These are phyloP conservation scores for Sorex araneus DNA, from an alignment of 2,113 vertebrate species.

Conservation along the genomic window DNA sequence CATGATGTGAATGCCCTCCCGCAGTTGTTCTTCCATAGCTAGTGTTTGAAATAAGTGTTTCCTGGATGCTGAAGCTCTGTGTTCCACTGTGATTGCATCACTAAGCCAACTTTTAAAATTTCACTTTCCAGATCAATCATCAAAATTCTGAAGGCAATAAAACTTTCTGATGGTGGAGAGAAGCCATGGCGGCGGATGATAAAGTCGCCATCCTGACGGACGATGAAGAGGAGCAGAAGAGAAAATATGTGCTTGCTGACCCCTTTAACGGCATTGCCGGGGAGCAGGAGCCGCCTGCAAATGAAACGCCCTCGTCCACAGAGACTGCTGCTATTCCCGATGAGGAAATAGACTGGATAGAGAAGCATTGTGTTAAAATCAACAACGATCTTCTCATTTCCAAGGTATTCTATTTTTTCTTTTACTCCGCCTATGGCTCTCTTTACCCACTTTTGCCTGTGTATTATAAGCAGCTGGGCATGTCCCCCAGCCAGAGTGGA, in stretches of 20 bases:
- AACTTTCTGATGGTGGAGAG: constrained; percentile 68
- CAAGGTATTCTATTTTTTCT: constrained; percentile 99
- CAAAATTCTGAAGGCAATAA: constrained; percentile 64
- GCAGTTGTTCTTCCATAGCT: constrained; percentile 8
- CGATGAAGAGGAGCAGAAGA: constrained; percentile 97
- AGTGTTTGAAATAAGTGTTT: neutral
- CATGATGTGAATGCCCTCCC: neutral
- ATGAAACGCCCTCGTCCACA: constrained; percentile 80
- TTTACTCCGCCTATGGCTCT: constrained; percentile 98
- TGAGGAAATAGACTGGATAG: constrained; percentile 92
- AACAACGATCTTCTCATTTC: constrained; percentile 96
- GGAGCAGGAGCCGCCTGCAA: constrained; percentile 83
- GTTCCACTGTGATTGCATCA: neutral
- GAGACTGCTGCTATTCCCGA: constrained; percentile 81
- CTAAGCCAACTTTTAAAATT: constrained; percentile 69
- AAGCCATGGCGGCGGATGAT: constrained; percentile 95
- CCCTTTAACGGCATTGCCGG: constrained; percentile 92
- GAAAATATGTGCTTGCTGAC: constrained; percentile 94
- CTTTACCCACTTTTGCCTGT: constrained; percentile 96
- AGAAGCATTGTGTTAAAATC: constrained; percentile 94
- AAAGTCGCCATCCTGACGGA: constrained; percentile 97
- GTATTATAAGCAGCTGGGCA: constrained; percentile 98
- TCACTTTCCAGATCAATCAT: constrained; percentile 81
- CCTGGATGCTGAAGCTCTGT: neutral
- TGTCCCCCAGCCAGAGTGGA: constrained; percentile 96